Conservation (phyloP, 2,113 vertebrate genomes). For the Mesitornis unicolor region DNA sequence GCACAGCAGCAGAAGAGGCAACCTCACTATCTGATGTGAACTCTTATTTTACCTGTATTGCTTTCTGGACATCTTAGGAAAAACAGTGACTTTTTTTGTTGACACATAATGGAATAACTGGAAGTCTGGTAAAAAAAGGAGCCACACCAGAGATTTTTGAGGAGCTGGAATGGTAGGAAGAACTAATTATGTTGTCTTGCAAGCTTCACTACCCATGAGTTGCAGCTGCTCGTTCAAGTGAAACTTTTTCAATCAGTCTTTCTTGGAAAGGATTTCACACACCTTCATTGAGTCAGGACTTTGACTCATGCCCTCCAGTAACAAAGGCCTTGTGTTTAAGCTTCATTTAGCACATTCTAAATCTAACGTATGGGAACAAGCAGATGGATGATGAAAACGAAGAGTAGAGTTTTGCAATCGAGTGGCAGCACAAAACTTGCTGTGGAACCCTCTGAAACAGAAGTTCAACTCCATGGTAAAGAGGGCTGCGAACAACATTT, state of each 20-base stretch:
- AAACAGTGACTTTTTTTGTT: neutral
- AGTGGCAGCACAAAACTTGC: neutral
- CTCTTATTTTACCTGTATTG: neutral
- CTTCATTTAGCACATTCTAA: conserved; percentile 63
- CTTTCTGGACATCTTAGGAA: neutral
- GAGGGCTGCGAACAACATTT: neutral
- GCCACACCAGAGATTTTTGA: neutral
- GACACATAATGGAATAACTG: neutral
- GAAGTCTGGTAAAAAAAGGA: neutral
- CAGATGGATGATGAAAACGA: conserved; percentile 46
- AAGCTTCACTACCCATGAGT: conserved; percentile 49
- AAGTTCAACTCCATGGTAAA: neutral
- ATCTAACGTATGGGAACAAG: conserved; percentile 32
- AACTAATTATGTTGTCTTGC: conserved; percentile 44
- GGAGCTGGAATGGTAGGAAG: neutral
- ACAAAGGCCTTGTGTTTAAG: conserved; percentile 57
- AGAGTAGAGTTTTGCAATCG: conserved; percentile 31
- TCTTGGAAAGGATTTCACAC: conserved; percentile 61
- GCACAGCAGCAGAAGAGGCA: neutral
- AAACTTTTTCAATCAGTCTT: conserved; percentile 54
- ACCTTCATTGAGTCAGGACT: conserved; percentile 55
- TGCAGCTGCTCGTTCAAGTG: conserved; percentile 45
- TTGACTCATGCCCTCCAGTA: conserved; percentile 58
- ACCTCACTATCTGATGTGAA: neutral
- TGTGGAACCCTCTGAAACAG: neutral